phyloP scores from a whole-genome alignment of 2,888 invertebrate genomes.

The Calameuta idolon region DNA sequence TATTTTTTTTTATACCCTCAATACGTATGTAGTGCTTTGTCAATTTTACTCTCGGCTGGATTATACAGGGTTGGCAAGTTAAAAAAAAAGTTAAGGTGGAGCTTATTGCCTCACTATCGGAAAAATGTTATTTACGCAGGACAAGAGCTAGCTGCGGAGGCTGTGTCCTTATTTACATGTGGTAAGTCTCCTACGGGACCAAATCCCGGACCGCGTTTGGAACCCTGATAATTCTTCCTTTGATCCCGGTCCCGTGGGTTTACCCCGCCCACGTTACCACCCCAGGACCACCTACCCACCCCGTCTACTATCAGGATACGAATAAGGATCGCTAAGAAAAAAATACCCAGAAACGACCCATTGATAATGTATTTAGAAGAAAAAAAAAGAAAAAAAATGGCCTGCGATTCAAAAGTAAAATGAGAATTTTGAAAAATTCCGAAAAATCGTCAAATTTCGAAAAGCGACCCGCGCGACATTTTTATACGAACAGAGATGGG shows the following conservation, averaged over 20 bases:
- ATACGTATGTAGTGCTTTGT: not conserved
- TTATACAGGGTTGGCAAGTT: not conserved
- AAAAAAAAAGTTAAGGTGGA: slow-evolving; percentile 14
- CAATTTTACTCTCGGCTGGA: not conserved
- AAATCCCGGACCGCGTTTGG: slow-evolving; percentile 65
- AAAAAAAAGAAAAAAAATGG: not conserved
- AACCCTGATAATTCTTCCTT: slow-evolving; percentile 68
- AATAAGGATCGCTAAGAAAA: slow-evolving; percentile 44
- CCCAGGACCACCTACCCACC: slow-evolving; percentile 27
- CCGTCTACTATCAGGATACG: slow-evolving; percentile 35
- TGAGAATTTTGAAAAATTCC: not conserved
- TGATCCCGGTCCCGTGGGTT: slow-evolving; percentile 65
- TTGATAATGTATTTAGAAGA: not conserved
- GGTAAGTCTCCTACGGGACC: slow-evolving; percentile 67
- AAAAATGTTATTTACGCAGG: slow-evolving; percentile 67
- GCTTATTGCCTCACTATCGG: slow-evolving; percentile 58
- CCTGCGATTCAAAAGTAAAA: not conserved
- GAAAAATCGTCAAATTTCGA: not conserved
- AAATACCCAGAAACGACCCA: slow-evolving; percentile 30
- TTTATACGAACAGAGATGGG: too few relatives aligned
- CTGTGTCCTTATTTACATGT: slow-evolving; percentile 67
- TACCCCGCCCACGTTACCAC: slow-evolving; percentile 34
- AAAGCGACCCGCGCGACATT: not conserved
- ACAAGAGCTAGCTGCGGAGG: slow-evolving; percentile 51
- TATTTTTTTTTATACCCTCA: too few relatives aligned